phyloP scores from a whole-genome alignment of 1,140 invertebrate species.

The Agrilus planipennis region DNA sequence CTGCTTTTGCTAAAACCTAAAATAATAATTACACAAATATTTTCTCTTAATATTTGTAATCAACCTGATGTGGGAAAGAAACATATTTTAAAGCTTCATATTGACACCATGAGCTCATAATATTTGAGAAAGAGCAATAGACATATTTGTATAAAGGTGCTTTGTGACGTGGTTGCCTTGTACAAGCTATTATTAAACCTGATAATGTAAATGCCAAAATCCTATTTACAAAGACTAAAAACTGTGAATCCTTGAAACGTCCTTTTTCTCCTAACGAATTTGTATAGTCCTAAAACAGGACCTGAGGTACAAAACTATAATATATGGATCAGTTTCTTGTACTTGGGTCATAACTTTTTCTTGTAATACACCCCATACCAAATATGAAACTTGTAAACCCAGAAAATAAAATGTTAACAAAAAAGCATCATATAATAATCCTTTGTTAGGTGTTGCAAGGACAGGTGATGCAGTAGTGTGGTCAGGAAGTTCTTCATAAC shows the following conservation, averaged over 20 bases:
- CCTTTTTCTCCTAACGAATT: conserved; percentile 44
- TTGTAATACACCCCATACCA: conserved; percentile 91
- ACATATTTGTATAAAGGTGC: conserved; percentile 94
- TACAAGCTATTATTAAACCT: conserved; percentile 40
- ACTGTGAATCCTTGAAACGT: conserved; percentile 87
- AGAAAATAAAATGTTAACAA: conserved; percentile 68
- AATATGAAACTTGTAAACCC: conserved; percentile 80
- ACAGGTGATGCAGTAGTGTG: conserved; percentile 19
- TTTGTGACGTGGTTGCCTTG: conserved; percentile 55
- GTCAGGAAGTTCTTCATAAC: conserved; percentile 36
- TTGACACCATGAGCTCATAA: conserved; percentile 98
- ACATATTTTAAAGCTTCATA: conserved; percentile 98
- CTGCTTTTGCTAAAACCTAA: conserved; percentile 85
- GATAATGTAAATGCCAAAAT: conserved; percentile 73
- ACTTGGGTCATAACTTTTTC: conserved; percentile 86
- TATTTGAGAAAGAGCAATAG: conserved; percentile 94
- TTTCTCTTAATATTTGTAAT: conserved; percentile 1
- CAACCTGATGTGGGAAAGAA: conserved; percentile 91
- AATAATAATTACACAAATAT: conserved; percentile 12
- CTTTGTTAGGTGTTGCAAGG: conserved; percentile 25
- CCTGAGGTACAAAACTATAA: conserved; percentile 8
- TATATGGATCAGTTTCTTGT: conserved; percentile 7
- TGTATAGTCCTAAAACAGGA: conserved; percentile 49
- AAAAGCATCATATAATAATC: conserved; percentile 42
- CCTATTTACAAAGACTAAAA: conserved; percentile 89